phyloP scores from a whole-genome alignment of 1,140 invertebrate species.

The Anastrepha obliqua region DNA sequence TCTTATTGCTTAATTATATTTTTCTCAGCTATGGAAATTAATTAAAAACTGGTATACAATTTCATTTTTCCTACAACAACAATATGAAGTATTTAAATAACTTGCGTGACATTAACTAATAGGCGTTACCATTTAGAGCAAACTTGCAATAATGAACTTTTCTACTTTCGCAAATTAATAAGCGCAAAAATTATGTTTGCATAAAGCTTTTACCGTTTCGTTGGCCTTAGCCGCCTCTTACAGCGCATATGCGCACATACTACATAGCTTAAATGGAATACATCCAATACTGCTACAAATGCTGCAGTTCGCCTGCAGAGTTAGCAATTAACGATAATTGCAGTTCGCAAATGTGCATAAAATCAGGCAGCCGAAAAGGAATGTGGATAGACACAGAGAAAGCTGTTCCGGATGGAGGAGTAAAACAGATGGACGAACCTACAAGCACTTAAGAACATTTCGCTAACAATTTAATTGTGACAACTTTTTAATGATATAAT shows the following conservation, averaged over 20 bases:
- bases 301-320: not conserved
- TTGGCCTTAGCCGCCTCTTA: not conserved
- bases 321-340: conserved; percentile 18
- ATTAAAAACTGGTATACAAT: too few species aligned
- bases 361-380: not conserved
- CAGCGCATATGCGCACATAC: not conserved
- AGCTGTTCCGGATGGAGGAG: not conserved
- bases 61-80: too few species aligned
- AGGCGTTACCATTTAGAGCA: not conserved
- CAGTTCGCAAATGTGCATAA: conserved; percentile 13
- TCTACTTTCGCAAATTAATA: conserved; percentile 29
- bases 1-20: too few species aligned
- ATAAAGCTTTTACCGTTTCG: not conserved
- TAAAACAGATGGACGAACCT: not conserved
- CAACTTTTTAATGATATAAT: conserved; percentile 23
- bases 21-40: too few species aligned
- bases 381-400: not conserved
- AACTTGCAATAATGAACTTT: conserved; percentile 18
- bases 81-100: not conserved
- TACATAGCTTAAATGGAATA: not conserved
- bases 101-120: not conserved
- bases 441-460: not conserved
- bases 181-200: not conserved
- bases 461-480: not conserved
- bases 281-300: not conserved